These are phyloP conservation scores for Hemicentrotus pulcherrimus DNA, from an alignment of 35 echinoderm and acorn worm genomes.

Conservation along the genomic window DNA sequence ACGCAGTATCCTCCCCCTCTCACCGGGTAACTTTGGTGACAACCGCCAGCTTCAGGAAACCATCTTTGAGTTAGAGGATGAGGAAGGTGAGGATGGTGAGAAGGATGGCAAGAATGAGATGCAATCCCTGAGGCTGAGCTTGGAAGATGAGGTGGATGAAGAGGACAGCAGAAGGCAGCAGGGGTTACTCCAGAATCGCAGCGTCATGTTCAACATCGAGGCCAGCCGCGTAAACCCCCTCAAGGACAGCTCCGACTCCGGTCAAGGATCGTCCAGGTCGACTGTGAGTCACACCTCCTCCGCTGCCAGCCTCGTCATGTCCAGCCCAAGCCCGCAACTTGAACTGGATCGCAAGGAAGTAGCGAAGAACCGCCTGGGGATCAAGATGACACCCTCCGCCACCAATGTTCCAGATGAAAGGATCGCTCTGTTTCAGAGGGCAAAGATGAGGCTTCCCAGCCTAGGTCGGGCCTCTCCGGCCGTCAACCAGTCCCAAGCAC, in stretches of 20 bases:
- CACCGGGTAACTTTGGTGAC: slow-evolving; percentile 37
- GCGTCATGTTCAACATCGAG: slow-evolving; percentile 76
- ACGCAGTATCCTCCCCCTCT: slow-evolving; percentile 59
- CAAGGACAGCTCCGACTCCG: slow-evolving; percentile 78
- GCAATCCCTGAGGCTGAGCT: neutral
- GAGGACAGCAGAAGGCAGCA: neutral
- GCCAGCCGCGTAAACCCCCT: slow-evolving; percentile 59
- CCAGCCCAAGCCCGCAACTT: slow-evolving; percentile 82
- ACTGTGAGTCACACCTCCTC: slow-evolving; percentile 71
- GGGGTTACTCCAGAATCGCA: neutral
- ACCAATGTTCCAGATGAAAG: slow-evolving; percentile 52
- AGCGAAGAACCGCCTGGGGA: slow-evolving; percentile 64
- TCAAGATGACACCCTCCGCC: slow-evolving; percentile 75
- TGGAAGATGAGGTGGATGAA: neutral
- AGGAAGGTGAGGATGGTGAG: slow-evolving; percentile 40
- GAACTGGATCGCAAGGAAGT: slow-evolving; percentile 1
- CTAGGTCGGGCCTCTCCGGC: neutral
- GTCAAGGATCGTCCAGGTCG: slow-evolving; percentile 81
- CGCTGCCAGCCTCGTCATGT: slow-evolving; percentile 61
- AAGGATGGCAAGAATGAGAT: neutral
- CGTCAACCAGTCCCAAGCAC: slow-evolving; percentile 8
- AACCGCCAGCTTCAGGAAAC: slow-evolving; percentile 51
- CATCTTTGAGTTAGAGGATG: slow-evolving; percentile 66
- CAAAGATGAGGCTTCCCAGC: neutral
- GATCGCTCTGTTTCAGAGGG: neutral